These are phyloP conservation scores for Bombus breviceps DNA, from an alignment of 1,140 invertebrate genomes.

Conservation along the genomic window DNA sequence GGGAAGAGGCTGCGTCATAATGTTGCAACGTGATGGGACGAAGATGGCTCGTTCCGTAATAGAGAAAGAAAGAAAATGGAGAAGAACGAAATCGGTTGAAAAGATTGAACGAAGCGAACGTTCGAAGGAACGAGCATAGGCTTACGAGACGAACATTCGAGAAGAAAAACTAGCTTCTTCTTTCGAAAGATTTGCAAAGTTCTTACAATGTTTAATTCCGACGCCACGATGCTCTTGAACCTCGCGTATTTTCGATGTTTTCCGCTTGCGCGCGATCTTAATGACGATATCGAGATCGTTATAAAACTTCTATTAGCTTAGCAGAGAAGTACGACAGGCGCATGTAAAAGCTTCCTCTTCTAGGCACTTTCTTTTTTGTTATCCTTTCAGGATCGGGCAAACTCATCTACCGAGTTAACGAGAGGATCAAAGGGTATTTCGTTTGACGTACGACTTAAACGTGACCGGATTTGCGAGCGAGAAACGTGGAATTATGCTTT, in stretches of 20 bases:
- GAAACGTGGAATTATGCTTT: not conserved
- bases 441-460: slow-evolving; percentile 37
- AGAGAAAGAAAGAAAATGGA: not conserved
- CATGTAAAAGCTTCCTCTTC: not conserved
- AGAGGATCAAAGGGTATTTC: slow-evolving; percentile 41
- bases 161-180: not conserved
- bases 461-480: not conserved
- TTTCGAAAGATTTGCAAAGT: not conserved
- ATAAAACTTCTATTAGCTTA: not conserved
- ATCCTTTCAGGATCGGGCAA: not conserved
- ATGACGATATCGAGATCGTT: not conserved
- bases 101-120: not conserved
- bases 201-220: too few relatives aligned
- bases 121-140: not conserved
- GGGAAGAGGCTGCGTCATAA: not conserved
- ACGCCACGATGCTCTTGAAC: not conserved
- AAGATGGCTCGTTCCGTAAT: not conserved
- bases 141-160: not conserved
- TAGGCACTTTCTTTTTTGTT: not conserved
- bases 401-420: slow-evolving; percentile 41
- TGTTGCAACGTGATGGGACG: not conserved
- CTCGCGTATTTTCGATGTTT: not conserved
- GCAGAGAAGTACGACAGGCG: not conserved
- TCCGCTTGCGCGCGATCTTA: not conserved
- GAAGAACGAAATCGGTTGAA: not conserved